phyloP scores from a whole-genome alignment of 2,113 vertebrate genomes.

The Eleginops maclovinus region DNA sequence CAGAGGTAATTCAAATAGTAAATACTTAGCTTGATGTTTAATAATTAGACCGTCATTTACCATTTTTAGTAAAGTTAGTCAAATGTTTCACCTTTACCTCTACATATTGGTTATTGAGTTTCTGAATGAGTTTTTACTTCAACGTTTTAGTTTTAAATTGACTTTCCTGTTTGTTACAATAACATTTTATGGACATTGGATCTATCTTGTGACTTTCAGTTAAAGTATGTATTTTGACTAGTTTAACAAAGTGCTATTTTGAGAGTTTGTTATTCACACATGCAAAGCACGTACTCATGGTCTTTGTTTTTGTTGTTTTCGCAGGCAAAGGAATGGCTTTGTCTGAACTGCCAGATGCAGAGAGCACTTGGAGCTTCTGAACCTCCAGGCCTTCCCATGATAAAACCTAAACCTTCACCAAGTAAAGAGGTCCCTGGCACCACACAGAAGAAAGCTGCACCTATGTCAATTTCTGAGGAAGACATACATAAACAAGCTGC shows the following conservation, averaged over 20 bases:
- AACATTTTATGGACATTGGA: background rate
- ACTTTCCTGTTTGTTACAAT: background rate
- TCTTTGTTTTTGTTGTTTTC: slow-evolving; percentile 46
- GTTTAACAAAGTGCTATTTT: background rate
- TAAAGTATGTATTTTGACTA: background rate
- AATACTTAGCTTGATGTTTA: background rate
- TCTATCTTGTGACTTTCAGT: background rate
- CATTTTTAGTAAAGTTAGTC: background rate
- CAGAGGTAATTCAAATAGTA: slow-evolving; percentile 75
- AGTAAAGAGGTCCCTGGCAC: slow-evolving; percentile 69
- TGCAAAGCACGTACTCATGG: background rate
- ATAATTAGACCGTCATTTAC: background rate
- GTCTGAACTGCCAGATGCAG: slow-evolving; percentile 95
- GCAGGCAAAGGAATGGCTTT: slow-evolving; percentile 92
- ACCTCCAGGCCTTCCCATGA: slow-evolving; percentile 78
- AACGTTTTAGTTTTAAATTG: no score
- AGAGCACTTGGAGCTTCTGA: slow-evolving; percentile 90
- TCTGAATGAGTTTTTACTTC: background rate
- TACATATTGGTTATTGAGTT: no score
- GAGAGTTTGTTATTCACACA: background rate
- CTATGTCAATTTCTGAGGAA: slow-evolving; percentile 18
- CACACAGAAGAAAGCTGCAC: slow-evolving; percentile 33
- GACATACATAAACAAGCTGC: slow-evolving; percentile 32
- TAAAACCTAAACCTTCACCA: slow-evolving; percentile 76
- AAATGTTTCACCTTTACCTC: no score